Conservation (phyloP, 2,797 vertebrate species). For the Pangasius djambal region DNA sequence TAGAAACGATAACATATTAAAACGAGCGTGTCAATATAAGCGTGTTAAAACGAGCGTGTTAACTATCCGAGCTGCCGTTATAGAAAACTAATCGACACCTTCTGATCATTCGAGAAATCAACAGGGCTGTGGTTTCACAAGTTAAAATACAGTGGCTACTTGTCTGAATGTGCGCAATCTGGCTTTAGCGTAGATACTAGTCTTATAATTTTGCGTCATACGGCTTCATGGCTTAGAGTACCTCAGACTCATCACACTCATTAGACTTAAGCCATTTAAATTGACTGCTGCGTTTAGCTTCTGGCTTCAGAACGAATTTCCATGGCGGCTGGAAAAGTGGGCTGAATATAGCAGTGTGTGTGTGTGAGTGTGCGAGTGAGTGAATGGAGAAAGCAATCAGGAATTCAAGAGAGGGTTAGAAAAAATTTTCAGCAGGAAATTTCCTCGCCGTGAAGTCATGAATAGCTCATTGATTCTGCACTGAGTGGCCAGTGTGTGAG, state of each 20-base stretch:
- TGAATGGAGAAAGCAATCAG: constrained; percentile 39
- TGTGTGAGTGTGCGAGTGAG: not conserved
- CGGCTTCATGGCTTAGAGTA: not conserved
- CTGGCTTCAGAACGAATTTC: not conserved
- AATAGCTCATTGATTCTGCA: constrained; percentile 78
- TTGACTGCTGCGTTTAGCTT: not conserved
- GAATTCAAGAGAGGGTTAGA: constrained; percentile 65
- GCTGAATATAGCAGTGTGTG: constrained; percentile 25
- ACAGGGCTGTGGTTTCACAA: not conserved
- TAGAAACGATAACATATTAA: not conserved
- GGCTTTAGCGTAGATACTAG: not conserved
- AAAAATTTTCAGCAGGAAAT: constrained; percentile 80
- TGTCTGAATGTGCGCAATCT: not conserved
- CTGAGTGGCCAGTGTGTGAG: constrained; percentile 66
- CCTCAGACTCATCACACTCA: not conserved
- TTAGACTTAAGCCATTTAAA: not conserved
- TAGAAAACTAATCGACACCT: not conserved
- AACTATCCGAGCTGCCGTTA: not conserved
- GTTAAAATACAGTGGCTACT: not conserved
- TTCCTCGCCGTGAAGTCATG: constrained; percentile 76
- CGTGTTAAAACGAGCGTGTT: not conserved
- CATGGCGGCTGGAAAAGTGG: not conserved
- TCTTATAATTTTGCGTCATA: not conserved
- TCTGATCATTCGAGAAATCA: too few relatives aligned
- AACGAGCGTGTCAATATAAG: not conserved